Conservation (phyloP, 2,797 vertebrate species). For the Pseudotriccus pelzelni region DNA sequence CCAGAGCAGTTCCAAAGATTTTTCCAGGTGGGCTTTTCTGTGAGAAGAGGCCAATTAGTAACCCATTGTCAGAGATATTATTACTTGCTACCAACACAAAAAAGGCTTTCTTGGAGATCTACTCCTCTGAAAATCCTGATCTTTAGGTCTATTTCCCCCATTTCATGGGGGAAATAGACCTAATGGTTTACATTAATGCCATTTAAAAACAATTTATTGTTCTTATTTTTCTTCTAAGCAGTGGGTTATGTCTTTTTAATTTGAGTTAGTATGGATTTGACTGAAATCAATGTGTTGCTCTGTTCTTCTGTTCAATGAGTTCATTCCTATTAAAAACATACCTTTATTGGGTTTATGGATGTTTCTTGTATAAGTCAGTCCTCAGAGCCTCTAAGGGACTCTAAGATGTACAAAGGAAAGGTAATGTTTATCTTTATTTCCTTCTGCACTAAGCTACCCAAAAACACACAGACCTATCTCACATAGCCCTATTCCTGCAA, state of each 20-base stretch:
- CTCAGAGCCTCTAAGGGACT: not conserved
- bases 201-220: not conserved
- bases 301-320: not conserved
- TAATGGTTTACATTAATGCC: not conserved
- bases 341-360: not conserved
- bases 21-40: not conserved
- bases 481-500: not conserved
- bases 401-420: not conserved
- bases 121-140: not conserved
- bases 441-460: not conserved
- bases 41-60: not conserved
- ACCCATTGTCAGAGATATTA: not conserved
- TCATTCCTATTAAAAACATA: not conserved
- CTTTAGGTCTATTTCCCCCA: not conserved
- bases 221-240: not conserved
- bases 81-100: not conserved
- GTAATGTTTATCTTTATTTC: not conserved
- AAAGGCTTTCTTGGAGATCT: not conserved
- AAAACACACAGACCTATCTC: not conserved
- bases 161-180: too few relatives aligned
- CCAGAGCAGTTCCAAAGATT: not conserved
- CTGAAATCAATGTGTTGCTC: not conserved
- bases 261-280: not conserved
- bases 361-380: not conserved
- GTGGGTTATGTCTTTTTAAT: not conserved